These are phyloP conservation scores for Drosophila equinoxialis DNA, from an alignment of 1,140 invertebrate species.

Conservation along the genomic window DNA sequence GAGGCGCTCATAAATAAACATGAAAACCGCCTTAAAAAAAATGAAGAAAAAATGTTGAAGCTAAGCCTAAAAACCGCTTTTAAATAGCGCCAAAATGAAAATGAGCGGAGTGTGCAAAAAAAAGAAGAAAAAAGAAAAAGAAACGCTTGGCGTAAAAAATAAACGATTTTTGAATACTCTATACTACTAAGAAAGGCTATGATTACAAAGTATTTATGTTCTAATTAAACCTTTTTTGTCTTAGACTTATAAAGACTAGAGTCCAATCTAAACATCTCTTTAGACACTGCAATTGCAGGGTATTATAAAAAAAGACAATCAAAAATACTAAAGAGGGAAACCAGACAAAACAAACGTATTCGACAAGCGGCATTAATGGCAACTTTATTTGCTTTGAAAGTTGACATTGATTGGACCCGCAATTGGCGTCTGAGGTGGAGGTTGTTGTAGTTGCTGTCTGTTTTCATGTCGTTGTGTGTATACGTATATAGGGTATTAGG, in stretches of 20 bases:
- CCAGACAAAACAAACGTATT: conserved; percentile 52
- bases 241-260: too few species aligned
- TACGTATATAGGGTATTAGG: conserved; percentile 31
- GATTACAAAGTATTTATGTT: too few species aligned
- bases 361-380: conserved; percentile 66
- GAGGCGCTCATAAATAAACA: conserved; percentile 77
- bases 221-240: too few species aligned
- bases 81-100: conserved; percentile 67
- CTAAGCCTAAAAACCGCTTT: conserved; percentile 67
- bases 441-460: conserved; percentile 28
- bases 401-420: conserved; percentile 79
- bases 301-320: conserved; percentile 1
- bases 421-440: conserved; percentile 56
- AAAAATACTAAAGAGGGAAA: conserved; percentile 25
- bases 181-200: too few species aligned
- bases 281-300: background rate
- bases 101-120: conserved; percentile 44
- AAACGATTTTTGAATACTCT: background rate
- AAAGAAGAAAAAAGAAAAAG: background rate
- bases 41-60: conserved; percentile 58
- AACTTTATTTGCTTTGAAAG: conserved; percentile 81
- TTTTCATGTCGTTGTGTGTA: conserved; percentile 8
- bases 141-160: background rate
- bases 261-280: too few species aligned
- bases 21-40: conserved; percentile 77